Evolutionary conservation across 1,140 invertebrate genomes (phyloP).

Genomic region (Drosophila littoralis): DNA sequence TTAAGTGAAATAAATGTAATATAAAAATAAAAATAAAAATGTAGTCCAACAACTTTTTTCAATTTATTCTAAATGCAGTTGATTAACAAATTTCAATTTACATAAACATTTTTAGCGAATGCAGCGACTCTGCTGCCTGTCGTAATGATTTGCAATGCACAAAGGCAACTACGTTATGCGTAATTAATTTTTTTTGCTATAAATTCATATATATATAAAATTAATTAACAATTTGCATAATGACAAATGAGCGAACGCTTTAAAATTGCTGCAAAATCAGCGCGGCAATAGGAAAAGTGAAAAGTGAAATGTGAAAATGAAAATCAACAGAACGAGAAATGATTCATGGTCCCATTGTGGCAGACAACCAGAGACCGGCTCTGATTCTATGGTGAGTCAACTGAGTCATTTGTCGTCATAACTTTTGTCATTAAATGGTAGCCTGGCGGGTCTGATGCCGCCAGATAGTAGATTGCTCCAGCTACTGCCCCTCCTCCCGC

Average conservation of each 20-base stretch:
- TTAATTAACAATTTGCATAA: conserved; percentile 75
- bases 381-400: conserved; percentile 77
- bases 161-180: conserved; percentile 56
- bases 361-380: conserved; percentile 26
- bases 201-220: conserved; percentile 34
- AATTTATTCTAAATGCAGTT: conserved; percentile 70
- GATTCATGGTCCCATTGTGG: conserved; percentile 72
- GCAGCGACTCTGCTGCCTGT: conserved; percentile 36
- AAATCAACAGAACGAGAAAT: conserved; percentile 62
- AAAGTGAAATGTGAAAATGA: conserved; percentile 42
- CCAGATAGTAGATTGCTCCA: conserved; percentile 6
- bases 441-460: conserved; percentile 16
- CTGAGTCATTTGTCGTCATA: conserved; percentile 79
- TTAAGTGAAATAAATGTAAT: conserved; percentile 46
- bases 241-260: conserved; percentile 57
- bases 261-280: conserved; percentile 54
- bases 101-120: conserved; percentile 37
- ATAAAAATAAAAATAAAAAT: conserved; percentile 22
- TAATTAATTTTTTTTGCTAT: conserved; percentile 35
- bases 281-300: conserved; percentile 53
- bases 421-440: conserved; percentile 75
- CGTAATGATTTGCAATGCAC: conserved; percentile 51
- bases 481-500: background rate
- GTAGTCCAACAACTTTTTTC: conserved; percentile 38
- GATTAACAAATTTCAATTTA: conserved; percentile 76